Conservation (phyloP, 2,797 vertebrate species). For the Pangasius djambal region DNA sequence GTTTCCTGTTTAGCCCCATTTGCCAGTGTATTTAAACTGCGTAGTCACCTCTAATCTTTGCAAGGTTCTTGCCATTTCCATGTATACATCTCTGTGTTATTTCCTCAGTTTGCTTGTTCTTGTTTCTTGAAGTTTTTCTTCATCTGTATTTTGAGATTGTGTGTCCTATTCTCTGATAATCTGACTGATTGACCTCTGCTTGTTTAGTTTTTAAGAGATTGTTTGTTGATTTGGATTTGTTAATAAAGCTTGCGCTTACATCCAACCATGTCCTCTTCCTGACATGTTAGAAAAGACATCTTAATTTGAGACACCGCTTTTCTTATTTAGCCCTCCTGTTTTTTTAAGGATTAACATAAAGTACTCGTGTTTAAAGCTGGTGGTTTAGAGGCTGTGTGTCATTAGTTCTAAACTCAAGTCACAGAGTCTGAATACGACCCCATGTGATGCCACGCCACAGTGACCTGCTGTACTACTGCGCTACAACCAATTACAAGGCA, state of each 20-base stretch:
- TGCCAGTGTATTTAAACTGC: background rate
- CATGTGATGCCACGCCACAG: background rate
- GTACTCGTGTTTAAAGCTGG: background rate
- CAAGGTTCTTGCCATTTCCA: background rate
- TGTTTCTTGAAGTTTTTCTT: background rate
- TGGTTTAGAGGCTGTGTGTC: background rate
- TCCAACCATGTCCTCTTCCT: background rate
- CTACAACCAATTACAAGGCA: no score
- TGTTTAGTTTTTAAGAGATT: background rate
- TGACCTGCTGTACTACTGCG: background rate
- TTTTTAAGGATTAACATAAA: background rate
- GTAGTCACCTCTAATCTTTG: background rate
- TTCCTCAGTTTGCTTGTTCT: background rate
- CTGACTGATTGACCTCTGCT: background rate
- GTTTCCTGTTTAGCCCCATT: background rate
- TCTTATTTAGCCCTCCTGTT: background rate
- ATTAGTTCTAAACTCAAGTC: background rate
- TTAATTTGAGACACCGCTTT: background rate
- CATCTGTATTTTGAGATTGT: background rate
- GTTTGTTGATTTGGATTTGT: background rate
- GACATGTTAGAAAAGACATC: background rate
- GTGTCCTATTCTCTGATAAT: background rate
- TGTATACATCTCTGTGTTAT: background rate
- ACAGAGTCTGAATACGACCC: background rate
- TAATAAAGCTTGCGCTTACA: background rate